A percentile compares a stretch with the other conserved stretches of the same genome.
Evolutionary conservation across 2,888 invertebrate genomes (phyloP).

Genomic region (Drosophila mayaguana): DNA sequence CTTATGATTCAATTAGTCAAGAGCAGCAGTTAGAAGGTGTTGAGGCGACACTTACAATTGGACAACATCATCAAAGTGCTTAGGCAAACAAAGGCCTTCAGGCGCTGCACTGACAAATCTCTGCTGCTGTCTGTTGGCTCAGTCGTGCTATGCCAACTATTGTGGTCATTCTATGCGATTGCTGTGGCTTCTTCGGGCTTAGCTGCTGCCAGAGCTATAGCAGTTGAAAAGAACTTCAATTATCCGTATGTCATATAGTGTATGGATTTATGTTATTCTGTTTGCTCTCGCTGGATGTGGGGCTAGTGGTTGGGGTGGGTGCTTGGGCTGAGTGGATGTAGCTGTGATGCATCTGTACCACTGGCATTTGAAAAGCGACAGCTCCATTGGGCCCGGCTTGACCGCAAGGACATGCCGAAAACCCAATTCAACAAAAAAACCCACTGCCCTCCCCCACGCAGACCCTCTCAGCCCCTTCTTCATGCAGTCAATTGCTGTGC

Average conservation of each 20-base stretch:
- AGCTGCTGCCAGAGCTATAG: not conserved
- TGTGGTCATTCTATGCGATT: not conserved
- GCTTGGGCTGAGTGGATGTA: not conserved
- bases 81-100: not conserved
- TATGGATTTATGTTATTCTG: slow-evolving; percentile 1
- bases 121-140: not conserved
- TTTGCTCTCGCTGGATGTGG: not conserved
- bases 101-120: not conserved
- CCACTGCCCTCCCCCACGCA: not conserved
- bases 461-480: not conserved
- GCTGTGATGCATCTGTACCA: not conserved
- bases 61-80: not conserved
- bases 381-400: slow-evolving; percentile 14
- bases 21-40: not conserved
- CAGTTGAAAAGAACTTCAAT: not conserved
- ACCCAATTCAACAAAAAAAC: slow-evolving; percentile 5
- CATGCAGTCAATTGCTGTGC: slow-evolving; percentile 1
- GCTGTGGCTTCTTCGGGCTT: not conserved
- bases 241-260: not conserved
- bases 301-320: not conserved
- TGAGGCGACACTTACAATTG: not conserved
- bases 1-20: not conserved
- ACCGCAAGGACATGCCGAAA: slow-evolving; percentile 28
- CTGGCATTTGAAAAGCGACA: slow-evolving; percentile 19
- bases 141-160: not conserved